Evolutionary conservation across 1,140 invertebrate species (phyloP).

Genomic region (Drosophila nasuta): DNA sequence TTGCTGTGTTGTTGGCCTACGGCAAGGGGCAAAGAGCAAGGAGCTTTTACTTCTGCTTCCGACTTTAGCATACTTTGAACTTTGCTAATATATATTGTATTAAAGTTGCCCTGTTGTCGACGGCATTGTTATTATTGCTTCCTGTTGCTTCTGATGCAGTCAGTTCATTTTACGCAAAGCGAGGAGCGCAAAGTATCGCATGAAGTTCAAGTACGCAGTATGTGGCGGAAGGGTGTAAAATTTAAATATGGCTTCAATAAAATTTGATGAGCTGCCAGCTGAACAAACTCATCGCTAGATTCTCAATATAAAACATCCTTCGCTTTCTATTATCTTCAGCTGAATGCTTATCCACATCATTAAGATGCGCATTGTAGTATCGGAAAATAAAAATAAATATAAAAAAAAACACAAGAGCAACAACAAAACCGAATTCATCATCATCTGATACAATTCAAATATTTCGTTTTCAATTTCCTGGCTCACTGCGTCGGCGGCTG

Average conservation of each 20-base stretch:
- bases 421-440: conserved; percentile 6
- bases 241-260: conserved; percentile 13
- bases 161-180: conserved; percentile 7
- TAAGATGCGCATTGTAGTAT: conserved; percentile 12
- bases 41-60: conserved; percentile 24
- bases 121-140: conserved; percentile 39
- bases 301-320: not conserved
- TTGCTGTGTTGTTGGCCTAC: conserved; percentile 7
- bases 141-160: conserved; percentile 6
- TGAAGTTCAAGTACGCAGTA: conserved; percentile 17
- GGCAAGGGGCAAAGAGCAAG: conserved; percentile 29
- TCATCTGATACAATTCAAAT: conserved; percentile 35
- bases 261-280: not conserved
- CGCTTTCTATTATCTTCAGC: not conserved
- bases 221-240: conserved; percentile 2
- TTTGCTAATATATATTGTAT: conserved; percentile 67
- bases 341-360: conserved; percentile 13
- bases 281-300: not conserved
- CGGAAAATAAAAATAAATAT: conserved; percentile 1
- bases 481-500: conserved; percentile 36
- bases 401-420: not conserved
- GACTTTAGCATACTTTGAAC: conserved; percentile 77
- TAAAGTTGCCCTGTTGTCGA: conserved; percentile 38
- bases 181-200: conserved; percentile 14
- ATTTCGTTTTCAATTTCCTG: conserved; percentile 72